A percentile compares a stretch with the other conserved stretches of the same genome.
phyloP scores from a whole-genome alignment of 2,113 vertebrate species.

The Heteronetta atricapilla region DNA sequence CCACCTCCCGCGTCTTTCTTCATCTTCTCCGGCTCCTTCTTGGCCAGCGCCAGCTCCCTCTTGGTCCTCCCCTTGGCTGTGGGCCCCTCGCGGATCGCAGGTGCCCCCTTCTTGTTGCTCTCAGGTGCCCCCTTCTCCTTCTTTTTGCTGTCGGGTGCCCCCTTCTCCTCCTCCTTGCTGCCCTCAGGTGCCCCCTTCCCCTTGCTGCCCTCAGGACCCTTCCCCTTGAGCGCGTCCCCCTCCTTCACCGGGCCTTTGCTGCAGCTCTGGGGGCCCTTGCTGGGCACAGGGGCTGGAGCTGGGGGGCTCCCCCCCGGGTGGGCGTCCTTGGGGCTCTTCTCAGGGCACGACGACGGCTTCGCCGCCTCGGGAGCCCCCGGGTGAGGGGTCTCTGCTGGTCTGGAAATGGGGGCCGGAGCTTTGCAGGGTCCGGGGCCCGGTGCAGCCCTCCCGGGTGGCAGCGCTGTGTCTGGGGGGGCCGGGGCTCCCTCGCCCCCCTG shows the following conservation, averaged over 20 bases:
- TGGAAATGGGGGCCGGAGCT: background rate
- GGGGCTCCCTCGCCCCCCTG: background rate
- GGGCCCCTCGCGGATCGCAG: background rate
- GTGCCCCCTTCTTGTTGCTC: background rate
- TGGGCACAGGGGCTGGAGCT: background rate
- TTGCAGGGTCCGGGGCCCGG: background rate
- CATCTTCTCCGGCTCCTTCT: conserved; percentile 2
- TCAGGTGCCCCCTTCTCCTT: background rate
- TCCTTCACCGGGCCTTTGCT: background rate
- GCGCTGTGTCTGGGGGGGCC: background rate
- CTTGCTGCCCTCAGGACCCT: background rate
- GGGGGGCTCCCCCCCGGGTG: fast-evolving
- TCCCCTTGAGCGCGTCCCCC: background rate
- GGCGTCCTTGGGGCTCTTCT: background rate
- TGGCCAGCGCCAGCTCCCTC: background rate
- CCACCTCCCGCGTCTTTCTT: background rate
- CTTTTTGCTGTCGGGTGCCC: background rate
- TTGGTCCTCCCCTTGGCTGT: background rate
- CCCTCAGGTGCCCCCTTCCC: background rate
- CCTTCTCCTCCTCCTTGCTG: background rate
- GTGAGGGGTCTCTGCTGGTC: background rate
- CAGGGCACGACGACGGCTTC: background rate
- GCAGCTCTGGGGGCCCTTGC: background rate
- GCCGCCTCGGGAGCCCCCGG: background rate
- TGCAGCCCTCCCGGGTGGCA: background rate